Base-by-base conservation (phyloP, 2,888 invertebrate genomes). In the Harpagoxenus sublaevis region DNA sequence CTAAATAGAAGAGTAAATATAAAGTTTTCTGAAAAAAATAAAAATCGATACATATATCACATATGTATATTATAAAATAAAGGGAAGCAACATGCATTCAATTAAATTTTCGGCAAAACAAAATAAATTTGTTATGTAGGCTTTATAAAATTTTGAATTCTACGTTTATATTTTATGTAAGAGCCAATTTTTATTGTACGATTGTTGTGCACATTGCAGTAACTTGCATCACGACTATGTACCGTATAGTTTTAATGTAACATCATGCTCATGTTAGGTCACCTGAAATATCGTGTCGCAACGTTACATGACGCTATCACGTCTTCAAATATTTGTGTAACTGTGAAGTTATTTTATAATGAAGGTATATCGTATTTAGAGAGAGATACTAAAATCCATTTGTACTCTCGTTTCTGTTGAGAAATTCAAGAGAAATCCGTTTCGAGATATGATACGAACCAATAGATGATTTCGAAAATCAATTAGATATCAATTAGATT, bases 301-400 rank as follows among this genome's bases (percentile, higher is more conserved):
- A 23, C 23, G 9, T 68, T 28, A 66, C 31, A 31, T 51, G 31
- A 15, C 10, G 18, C n/a, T 51, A 35, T 35, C 31, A 10, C 23
- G n/a, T 12, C 31, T 70, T 70, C n/a, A 70, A 53, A 70, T 68
- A 70, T 53, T 53, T 31, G 68, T 68, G 12, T 35, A 63, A 10
- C 8, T 51, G 12, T 35, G 6, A 70, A 51, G 70, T 70, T 70
- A 35, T 70, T 70, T 70, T 28, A 51, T 35, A 35, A 70, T 12
- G 18, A 48, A 35, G n/a, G 6, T n/a, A 70, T 23, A 23, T 23
- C 31, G 3, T 39, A 63, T 63, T 42, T 65, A 39, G 6, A 65
- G 2, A 39, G 6, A 65, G 2, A n/a, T n/a, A 1, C 10, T 39
- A 63, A 62, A 35, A 3, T 5, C 3, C 9, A 31, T 62, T 9